Evolutionary conservation across 2,797 vertebrate species (phyloP).

Genomic region (Triplophysa bombifrons): DNA sequence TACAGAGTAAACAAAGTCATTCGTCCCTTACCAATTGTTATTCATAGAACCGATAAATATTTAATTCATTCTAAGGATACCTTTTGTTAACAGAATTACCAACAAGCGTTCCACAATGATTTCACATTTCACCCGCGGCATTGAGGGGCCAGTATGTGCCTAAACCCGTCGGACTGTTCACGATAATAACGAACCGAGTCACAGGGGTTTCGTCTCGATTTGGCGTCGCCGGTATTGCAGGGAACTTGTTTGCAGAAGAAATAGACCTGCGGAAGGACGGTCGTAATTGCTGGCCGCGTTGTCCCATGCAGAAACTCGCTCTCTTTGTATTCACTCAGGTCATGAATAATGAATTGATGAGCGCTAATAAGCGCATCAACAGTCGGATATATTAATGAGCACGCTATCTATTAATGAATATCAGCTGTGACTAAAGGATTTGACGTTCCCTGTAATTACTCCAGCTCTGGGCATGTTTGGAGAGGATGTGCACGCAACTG

Average conservation of each 20-base stretch:
- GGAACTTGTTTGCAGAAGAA: conserved; percentile 24
- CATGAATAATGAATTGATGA: conserved; percentile 74
- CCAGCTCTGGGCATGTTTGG: conserved; percentile 31
- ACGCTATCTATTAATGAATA: conserved; percentile 56
- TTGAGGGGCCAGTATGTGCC: conserved; percentile 17
- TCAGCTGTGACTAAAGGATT: conserved; percentile 53
- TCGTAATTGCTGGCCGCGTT: conserved; percentile 2
- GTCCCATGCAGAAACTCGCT: conserved; percentile 27
- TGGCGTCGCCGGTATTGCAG: conserved; percentile 1
- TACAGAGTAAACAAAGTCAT: conserved; percentile 76
- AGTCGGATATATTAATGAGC: conserved; percentile 65
- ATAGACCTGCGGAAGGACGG: not conserved
- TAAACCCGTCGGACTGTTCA: not conserved
- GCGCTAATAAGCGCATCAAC: conserved; percentile 69
- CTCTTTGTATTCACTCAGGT: conserved; percentile 66
- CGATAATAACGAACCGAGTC: conserved; percentile 15
- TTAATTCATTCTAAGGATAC: conserved; percentile 84
- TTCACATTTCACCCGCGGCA: conserved; percentile 64
- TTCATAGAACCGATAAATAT: conserved; percentile 84
- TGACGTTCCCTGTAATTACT: conserved; percentile 50
- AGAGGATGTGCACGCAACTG: not conserved
- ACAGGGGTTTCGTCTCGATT: not conserved
- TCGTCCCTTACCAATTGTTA: conserved; percentile 78
- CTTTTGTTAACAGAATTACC: conserved; percentile 86
- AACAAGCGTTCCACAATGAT: conserved; percentile 77